Conservation (phyloP, 2,888 invertebrate species). For the Troides helena region DNA sequence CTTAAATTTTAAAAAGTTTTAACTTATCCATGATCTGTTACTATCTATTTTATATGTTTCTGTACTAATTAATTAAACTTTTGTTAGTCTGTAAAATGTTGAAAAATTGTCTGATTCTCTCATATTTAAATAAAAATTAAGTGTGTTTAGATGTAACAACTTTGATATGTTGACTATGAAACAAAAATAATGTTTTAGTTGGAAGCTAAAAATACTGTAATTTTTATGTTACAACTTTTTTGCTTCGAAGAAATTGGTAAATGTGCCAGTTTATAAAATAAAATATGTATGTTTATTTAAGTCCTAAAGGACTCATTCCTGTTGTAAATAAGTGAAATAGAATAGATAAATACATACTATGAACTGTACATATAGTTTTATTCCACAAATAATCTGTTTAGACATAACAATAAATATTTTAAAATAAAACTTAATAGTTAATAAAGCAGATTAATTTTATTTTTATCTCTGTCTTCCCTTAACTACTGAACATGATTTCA, state of each 20-base stretch:
- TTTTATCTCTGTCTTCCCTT: slow-evolving; percentile 60
- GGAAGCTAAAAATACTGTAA: slow-evolving; percentile 10
- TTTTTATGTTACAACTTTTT: neutral
- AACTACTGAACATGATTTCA: slow-evolving; percentile 61
- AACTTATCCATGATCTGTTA: neutral
- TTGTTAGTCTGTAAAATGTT: neutral
- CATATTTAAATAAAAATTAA: neutral
- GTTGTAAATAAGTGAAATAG: slow-evolving; percentile 44
- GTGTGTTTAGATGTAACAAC: neutral
- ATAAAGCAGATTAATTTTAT: slow-evolving; percentile 70
- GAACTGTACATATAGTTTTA: slow-evolving; percentile 19
- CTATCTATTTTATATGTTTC: neutral
- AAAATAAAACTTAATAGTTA: slow-evolving; percentile 39
- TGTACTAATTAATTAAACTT: neutral
- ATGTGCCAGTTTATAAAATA: slow-evolving; percentile 51
- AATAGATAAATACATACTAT: slow-evolving; percentile 42
- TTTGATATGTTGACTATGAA: neutral
- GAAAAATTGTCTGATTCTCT: neutral
- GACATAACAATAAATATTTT: slow-evolving; percentile 13
- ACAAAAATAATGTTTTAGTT: neutral
- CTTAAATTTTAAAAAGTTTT: neutral
- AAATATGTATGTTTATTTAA: slow-evolving; percentile 38
- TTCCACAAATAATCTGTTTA: slow-evolving; percentile 12
- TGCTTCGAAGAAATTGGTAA: slow-evolving; percentile 13
- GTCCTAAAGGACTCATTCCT: slow-evolving; percentile 68